Evolutionary conservation across 2,888 invertebrate species (phyloP).

Genomic region (Biston stratarius): DNA sequence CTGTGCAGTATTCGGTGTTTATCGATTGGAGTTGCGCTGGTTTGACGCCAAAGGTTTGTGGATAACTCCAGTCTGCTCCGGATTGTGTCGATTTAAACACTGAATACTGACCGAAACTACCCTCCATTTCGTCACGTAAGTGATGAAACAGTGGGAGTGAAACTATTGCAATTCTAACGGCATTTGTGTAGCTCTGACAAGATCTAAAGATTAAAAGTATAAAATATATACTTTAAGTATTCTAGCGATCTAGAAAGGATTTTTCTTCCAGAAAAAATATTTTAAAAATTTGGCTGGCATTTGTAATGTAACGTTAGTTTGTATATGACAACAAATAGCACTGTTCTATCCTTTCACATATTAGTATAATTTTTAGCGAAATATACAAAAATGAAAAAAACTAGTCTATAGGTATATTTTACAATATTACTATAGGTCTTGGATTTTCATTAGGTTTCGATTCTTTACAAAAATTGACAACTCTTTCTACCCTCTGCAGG

Average conservation of each 20-base stretch:
- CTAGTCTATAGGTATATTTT: not conserved
- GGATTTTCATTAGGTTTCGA: too few species aligned
- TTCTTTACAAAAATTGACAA: too few species aligned
- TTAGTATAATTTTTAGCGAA: too few species aligned
- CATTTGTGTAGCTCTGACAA: conserved; percentile 57
- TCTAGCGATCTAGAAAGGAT: not conserved
- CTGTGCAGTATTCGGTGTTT: conserved; percentile 25
- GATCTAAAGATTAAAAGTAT: conserved; percentile 13
- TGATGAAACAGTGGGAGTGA: conserved; percentile 39
- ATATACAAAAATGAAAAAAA: too few species aligned
- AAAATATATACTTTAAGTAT: too few species aligned
- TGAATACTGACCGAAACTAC: conserved; percentile 20
- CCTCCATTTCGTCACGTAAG: conserved; percentile 20
- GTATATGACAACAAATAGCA: conserved; percentile 15
- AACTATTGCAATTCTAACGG: conserved; percentile 32
- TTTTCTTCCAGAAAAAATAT: not conserved
- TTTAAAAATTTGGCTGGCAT: conserved; percentile 25
- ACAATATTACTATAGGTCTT: too few species aligned
- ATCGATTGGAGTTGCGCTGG: not conserved
- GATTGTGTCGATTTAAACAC: conserved; percentile 29
- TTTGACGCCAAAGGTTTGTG: not conserved
- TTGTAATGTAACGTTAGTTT: conserved; percentile 14
- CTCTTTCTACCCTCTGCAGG: too few species aligned
- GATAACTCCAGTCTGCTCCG: conserved; percentile 4
- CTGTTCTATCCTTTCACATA: not conserved